These are phyloP conservation scores for Oceanodroma leucorhoa DNA, from an alignment of 2,797 vertebrate genomes.

Conservation along the genomic window DNA sequence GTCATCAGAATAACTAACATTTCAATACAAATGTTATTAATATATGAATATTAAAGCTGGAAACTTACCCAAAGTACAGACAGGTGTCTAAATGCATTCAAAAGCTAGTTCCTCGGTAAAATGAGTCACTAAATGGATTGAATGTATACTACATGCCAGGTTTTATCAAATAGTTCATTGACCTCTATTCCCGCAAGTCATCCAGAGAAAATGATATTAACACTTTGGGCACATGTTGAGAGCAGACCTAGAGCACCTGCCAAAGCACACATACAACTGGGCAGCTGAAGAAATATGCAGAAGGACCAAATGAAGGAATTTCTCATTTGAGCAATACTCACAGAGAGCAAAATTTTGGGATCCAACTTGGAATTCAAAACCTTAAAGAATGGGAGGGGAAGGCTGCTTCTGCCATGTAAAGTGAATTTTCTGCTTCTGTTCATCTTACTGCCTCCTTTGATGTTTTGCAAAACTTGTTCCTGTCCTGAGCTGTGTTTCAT, in stretches of 20 bases:
- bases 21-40: background rate
- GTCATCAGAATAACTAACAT: background rate
- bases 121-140: background rate
- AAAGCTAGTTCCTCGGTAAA: background rate
- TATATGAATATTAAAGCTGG: background rate
- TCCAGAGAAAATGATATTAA: background rate
- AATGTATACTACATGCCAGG: background rate
- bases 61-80: background rate
- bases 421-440: background rate
- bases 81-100: background rate
- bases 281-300: background rate
- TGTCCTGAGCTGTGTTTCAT: background rate
- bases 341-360: background rate
- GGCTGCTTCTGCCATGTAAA: background rate
- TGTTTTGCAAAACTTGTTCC: background rate
- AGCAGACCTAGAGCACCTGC: background rate
- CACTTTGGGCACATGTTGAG: background rate
- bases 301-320: background rate
- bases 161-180: background rate
- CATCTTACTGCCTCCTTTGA: background rate
- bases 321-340: background rate
- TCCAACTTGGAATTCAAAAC: background rate
- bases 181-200: background rate
- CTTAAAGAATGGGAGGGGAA: background rate
- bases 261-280: fast-evolving